Evolutionary conservation across 2,797 vertebrate species (phyloP), one percentile per base, ranked within the genome.

Genomic region (Pangasius mekongensis): DNA sequence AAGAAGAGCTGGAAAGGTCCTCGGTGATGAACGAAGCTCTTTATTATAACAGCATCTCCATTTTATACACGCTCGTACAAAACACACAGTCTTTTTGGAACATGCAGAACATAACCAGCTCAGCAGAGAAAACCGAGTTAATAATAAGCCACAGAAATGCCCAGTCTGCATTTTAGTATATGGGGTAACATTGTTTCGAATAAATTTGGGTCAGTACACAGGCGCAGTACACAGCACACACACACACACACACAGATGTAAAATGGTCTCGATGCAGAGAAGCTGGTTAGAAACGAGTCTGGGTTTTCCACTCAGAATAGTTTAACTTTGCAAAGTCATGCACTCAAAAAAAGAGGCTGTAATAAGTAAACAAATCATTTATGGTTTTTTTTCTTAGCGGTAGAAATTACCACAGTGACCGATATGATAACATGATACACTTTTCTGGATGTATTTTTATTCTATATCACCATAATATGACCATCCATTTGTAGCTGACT

Each of bases 1-100:
- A 87, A 76, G 52, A 88, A 27, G 73, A 14, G 36, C 16, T 33
- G 49, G 52, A 52, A 27, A 64, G 62, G 22, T 83, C 39, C 22
- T 30, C 5, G 22, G 4, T 85, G 49, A 67, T 90, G 71, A 88
- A 87, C n/a, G 69, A 86, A 83, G 78, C 76, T 76, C 69, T 91
- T 91, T 89, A 91, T 89, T 90, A 24, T 69, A 89, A 86, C 56
- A 90, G 84, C 87, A 60, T 73, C 69, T 80, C 58, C 27, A 60
- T 62, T 81, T 64, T 69, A 81, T 62, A 88, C 87, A 88, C 84
- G 87, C 30, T 64, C 33, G 10, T 69, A 67, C 36, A 54, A 84
- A 80, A 58, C 71, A 76, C 69, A 67, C 67, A 64, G 52, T 56
- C 87, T 85, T 62, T 54, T 82, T 64, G 62, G 80, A 84, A 58